phyloP scores from a whole-genome alignment of 2,113 vertebrate genomes.

The Gorsachius goisagi region DNA sequence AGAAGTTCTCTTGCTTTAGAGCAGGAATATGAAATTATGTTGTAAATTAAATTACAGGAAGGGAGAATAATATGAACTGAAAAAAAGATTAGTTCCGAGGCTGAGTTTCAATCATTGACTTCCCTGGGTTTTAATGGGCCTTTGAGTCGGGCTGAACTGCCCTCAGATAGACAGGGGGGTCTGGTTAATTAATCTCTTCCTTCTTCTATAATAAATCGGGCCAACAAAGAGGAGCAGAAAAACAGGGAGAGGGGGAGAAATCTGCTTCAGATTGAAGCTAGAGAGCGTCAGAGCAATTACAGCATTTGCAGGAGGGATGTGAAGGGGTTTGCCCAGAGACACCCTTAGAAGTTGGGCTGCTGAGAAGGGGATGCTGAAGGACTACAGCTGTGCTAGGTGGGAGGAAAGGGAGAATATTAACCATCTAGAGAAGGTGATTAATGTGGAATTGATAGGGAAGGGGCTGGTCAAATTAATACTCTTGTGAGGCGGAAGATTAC shows the following conservation, averaged over 20 bases:
- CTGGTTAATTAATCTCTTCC: neutral
- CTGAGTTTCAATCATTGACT: slow-evolving; percentile 25
- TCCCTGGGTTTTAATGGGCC: slow-evolving; percentile 17
- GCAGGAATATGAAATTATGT: slow-evolving; percentile 57
- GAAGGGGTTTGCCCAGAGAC: neutral
- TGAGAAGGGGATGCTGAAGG: neutral
- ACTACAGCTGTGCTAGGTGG: neutral
- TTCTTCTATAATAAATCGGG: neutral
- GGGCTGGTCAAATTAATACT: slow-evolving; percentile 12
- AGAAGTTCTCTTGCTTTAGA: slow-evolving; percentile 64
- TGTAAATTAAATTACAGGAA: slow-evolving; percentile 59
- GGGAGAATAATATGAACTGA: slow-evolving; percentile 47
- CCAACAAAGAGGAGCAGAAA: neutral
- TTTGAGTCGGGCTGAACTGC: neutral
- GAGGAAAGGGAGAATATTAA: neutral
- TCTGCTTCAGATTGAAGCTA: neutral
- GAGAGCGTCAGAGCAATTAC: neutral
- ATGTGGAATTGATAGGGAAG: neutral
- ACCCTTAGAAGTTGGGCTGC: neutral
- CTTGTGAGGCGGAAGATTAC: slow-evolving; percentile 26
- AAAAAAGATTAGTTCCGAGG: slow-evolving; percentile 45
- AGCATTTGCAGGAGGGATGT: neutral
- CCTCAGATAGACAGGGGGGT: neutral
- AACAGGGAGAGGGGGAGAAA: neutral
- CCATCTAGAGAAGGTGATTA: neutral